A percentile compares a stretch with the other conserved stretches of the same genome.
Conservation (phyloP, 2,113 vertebrate species). For the Sturnus vulgaris region DNA sequence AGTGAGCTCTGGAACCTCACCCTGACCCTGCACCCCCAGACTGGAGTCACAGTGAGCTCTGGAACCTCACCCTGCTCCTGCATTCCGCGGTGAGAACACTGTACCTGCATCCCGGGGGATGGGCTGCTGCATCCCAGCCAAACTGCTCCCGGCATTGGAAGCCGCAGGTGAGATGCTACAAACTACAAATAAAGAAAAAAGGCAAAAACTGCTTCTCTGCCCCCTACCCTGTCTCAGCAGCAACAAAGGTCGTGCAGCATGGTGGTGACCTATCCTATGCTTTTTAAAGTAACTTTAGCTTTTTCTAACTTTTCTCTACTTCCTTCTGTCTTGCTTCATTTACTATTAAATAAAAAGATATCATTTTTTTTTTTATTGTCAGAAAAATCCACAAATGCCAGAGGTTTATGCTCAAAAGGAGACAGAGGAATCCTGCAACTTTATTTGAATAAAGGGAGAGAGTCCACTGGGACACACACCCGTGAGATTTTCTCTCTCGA, state of each 20-base stretch:
- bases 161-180: accelerated
- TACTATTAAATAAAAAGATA: neutral
- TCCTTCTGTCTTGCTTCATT: neutral
- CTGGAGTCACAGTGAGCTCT: accelerated
- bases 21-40: too few relatives aligned
- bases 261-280: too few relatives aligned
- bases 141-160: accelerated
- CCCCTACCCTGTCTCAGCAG: too few relatives aligned
- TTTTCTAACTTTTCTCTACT: neutral
- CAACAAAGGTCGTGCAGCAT: neutral
- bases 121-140: neutral
- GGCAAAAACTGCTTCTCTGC: neutral
- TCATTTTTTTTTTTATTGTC: too few relatives aligned
- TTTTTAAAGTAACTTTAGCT: neutral
- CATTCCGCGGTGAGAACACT: too few relatives aligned
- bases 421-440: neutral
- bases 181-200: too few relatives aligned
- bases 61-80: neutral
- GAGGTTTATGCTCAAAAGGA: neutral
- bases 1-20: too few relatives aligned
- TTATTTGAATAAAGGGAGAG: neutral
- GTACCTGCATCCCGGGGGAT: accelerated
- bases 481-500: accelerated
- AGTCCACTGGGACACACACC: accelerated
- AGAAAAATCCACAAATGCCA: neutral